Conservation (phyloP, 2,888 invertebrate species). For the Cyaniris semiargus region DNA sequence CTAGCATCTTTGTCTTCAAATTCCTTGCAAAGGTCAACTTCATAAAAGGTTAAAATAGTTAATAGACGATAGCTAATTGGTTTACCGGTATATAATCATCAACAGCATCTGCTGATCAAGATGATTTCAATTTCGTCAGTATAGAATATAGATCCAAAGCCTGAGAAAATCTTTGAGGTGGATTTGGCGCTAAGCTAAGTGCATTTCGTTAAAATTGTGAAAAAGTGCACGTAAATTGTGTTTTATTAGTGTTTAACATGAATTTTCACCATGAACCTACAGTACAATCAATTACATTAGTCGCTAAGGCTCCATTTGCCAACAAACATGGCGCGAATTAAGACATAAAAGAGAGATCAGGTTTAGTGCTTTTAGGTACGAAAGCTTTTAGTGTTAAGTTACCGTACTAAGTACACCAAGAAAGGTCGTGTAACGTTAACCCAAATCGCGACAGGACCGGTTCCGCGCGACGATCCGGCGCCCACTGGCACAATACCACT, state of each 20-base stretch:
- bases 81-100: background rate
- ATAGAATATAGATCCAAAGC: no score
- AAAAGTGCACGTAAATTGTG: no score
- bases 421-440: constrained; percentile 71
- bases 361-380: constrained; percentile 6
- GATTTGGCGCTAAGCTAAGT: no score
- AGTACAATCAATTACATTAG: no score
- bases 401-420: constrained; percentile 56
- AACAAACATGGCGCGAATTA: background rate
- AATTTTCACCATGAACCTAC: no score
- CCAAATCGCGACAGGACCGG: constrained; percentile 55
- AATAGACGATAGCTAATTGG: constrained; percentile 2
- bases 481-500: constrained; percentile 41
- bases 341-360: constrained; percentile 6
- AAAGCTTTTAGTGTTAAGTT: constrained; percentile 7
- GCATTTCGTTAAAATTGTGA: no score
- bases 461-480: constrained; percentile 66
- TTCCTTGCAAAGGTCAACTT: constrained; percentile 5
- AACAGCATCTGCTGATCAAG: background rate
- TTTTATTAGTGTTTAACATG: no score
- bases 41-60: constrained; percentile 6
- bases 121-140: background rate
- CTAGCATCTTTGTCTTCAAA: constrained; percentile 19
- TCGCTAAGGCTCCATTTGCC: background rate
- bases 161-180: no score